Base-by-base conservation (phyloP, 2,113 vertebrate genomes). In the Stomatorhinus ivindoensis region DNA sequence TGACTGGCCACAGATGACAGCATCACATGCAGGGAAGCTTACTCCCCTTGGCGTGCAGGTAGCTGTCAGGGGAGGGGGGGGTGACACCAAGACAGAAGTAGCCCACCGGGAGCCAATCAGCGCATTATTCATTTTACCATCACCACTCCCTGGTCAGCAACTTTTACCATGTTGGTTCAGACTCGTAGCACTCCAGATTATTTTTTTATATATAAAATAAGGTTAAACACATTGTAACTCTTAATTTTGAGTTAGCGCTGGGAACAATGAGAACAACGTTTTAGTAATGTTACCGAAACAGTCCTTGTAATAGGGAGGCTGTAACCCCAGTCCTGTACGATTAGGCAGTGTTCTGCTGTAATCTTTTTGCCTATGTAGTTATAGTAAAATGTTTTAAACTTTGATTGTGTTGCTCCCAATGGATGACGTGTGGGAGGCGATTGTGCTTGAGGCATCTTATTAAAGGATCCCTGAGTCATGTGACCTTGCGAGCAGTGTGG, bases 401-500 rank as follows among this genome's bases (percentile, higher is more conserved):
- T 50, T 35, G 48, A 87, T 53, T 27, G 42, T n/a, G 3, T 46
- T n/a, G 44, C 39, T n/a, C 47, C 8, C n/a, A 1, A 19, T 51
- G 84, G 10, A 15, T 31, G 50, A 35, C 13, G 27, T 15, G 10
- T 35, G 47, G 31, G 31, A 86, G 27, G 48, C 47, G 21, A n/a
- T n/a, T 8, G n/a, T 13, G 47, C n/a, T 27, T 46, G 85, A 51
- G 48, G 27, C 24, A 4, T 35, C 15, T 76, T 15, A 15, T 76
- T 76, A 39, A 5, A 15, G 35, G 83, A 8, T 85, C 6, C 31
- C 69, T 94, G 94, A 95, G 93, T 92, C 93, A 90, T 92, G 93
- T 94, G 93, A 95, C 93, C 94, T 93, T 93, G 94, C 94, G 93
- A 93, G 92, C 91, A 17, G 27, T 17, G 27, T 76, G 21, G 31